Conservation (phyloP, 2,888 invertebrate species). For the Rugalucina vietnamica region DNA sequence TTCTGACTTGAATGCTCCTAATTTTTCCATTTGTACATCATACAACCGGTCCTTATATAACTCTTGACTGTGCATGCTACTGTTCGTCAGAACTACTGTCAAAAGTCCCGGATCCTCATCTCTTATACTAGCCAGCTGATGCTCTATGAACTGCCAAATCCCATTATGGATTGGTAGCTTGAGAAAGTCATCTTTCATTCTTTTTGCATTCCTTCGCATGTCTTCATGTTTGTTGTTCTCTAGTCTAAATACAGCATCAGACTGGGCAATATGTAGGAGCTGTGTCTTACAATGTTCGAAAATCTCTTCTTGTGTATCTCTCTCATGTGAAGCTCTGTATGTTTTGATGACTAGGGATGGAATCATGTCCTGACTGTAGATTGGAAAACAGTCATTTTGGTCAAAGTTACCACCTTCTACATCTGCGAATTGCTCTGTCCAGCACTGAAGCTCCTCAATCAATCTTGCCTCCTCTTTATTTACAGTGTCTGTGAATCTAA, state of each 20-base stretch:
- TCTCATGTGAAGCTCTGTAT: neutral
- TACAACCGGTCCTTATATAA: neutral
- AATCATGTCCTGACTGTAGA: slow-evolving; percentile 59
- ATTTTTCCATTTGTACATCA: slow-evolving; percentile 54
- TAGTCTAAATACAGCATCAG: slow-evolving; percentile 61
- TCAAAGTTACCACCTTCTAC: slow-evolving; percentile 27
- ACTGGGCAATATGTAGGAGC: slow-evolving; percentile 55
- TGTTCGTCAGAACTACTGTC: slow-evolving; percentile 62
- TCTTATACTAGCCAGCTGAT: neutral
- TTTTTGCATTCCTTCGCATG: neutral
- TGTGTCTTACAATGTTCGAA: slow-evolving; percentile 24
- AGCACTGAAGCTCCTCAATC: slow-evolving; percentile 28
- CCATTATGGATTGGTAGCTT: slow-evolving; percentile 62
- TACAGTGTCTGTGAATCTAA: slow-evolving; percentile 67
- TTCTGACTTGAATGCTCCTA: slow-evolving; percentile 69
- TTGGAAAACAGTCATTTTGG: slow-evolving; percentile 55
- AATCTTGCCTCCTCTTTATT: slow-evolving; percentile 23
- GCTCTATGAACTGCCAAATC: slow-evolving; percentile 34
- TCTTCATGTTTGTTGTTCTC: neutral
- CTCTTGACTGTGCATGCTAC: slow-evolving; percentile 56
- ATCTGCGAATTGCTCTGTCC: slow-evolving; percentile 28
- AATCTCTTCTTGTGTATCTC: neutral
- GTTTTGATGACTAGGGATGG: slow-evolving; percentile 54
- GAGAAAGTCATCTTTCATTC: slow-evolving; percentile 41
- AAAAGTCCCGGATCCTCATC: neutral